phyloP scores from a whole-genome alignment of 2,797 vertebrate genomes.

The Eupleurogrammus muticus region DNA sequence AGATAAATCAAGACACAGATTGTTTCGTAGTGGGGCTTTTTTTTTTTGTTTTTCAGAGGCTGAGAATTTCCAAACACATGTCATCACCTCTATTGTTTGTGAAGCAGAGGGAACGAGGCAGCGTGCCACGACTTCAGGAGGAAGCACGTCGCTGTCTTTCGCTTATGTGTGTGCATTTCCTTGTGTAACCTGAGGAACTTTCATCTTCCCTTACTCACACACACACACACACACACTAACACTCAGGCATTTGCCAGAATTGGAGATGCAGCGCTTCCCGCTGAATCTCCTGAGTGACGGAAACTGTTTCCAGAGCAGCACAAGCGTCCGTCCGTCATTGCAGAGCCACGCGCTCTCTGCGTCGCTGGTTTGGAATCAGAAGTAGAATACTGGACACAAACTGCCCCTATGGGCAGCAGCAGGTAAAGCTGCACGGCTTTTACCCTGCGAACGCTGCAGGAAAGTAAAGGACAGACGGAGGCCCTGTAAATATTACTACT shows the following conservation, averaged over 20 bases:
- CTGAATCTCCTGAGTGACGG: constrained; percentile 21
- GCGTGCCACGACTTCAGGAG: neutral
- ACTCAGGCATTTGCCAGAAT: constrained; percentile 1
- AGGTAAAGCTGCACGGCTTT: neutral
- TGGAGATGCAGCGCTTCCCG: constrained; percentile 29
- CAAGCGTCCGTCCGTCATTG: constrained; percentile 61
- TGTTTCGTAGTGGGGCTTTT: neutral
- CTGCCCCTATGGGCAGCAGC: too few species aligned
- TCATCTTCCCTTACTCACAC: neutral
- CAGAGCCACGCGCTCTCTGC: constrained; percentile 10
- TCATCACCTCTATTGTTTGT: too few species aligned
- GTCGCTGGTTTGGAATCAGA: neutral
- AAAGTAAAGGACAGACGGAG: constrained; percentile 47
- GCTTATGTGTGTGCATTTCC: neutral
- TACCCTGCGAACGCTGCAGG: constrained; percentile 16
- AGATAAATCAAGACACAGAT: constrained; percentile 11
- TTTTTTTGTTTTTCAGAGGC: neutral
- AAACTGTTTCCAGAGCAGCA: constrained; percentile 35
- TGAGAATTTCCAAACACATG: constrained; percentile 4
- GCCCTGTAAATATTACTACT: constrained; percentile 59
- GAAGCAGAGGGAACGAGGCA: neutral
- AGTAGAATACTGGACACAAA: neutral
- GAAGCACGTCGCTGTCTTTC: constrained; percentile 5
- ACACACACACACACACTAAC: too few species aligned
- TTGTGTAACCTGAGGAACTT: neutral